Percentiles rank a stretch among this genome's conserved stretches.
Evolutionary conservation across 2,797 vertebrate species (phyloP).

Genomic region (Steatocranus sp.): DNA sequence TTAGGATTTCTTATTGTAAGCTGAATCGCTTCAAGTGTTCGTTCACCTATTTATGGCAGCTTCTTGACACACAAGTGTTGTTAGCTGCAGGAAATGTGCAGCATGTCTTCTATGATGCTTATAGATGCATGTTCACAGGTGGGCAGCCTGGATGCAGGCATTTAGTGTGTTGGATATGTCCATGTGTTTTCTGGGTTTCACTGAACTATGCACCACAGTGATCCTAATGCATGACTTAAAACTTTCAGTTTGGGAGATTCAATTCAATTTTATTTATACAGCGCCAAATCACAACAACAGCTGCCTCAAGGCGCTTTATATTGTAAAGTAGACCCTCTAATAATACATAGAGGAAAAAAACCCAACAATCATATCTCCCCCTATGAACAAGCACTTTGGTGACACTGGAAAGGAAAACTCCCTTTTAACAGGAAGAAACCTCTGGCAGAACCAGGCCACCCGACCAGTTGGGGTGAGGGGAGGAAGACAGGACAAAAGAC

Average conservation of each 20-base stretch:
- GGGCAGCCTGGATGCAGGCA: background rate
- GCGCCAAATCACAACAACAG: accelerated
- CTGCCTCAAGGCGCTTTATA: accelerated
- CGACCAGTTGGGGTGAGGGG: accelerated
- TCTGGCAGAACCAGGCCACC: background rate
- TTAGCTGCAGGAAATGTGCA: background rate
- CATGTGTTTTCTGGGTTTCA: background rate
- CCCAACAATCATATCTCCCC: accelerated
- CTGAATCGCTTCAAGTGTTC: background rate
- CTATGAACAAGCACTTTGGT: background rate
- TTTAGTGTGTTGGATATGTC: background rate
- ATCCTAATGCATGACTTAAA: background rate
- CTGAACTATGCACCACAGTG: background rate
- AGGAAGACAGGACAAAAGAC: background rate
- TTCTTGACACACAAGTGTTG: background rate
- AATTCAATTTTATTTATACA: background rate
- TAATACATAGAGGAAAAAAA: accelerated
- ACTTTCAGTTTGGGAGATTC: background rate
- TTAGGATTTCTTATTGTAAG: background rate
- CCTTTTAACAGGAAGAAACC: background rate
- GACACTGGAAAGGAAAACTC: accelerated
- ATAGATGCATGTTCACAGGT: background rate
- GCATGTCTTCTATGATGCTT: background rate
- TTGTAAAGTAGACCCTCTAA: background rate
- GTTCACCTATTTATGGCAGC: background rate